Conservation (phyloP, 2,113 vertebrate species). For the Lota lota region DNA sequence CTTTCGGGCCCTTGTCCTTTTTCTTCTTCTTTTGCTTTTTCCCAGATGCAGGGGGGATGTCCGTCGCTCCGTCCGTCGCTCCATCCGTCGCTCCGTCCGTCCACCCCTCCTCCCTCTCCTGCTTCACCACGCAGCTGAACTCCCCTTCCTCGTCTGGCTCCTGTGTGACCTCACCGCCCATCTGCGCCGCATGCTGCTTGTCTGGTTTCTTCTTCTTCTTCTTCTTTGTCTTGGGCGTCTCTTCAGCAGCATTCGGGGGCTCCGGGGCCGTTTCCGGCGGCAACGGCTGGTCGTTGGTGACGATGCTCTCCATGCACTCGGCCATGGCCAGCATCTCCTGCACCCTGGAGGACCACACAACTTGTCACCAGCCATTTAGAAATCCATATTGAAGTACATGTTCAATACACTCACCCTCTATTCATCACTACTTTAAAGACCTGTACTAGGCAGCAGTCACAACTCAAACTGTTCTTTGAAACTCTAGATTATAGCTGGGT, state of each 20-base stretch:
- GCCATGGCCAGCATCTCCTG: conserved; percentile 58
- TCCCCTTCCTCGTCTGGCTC: too few relatives aligned
- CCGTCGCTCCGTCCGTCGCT: not conserved
- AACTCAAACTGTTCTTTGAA: too few relatives aligned
- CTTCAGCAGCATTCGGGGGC: conserved; percentile 15
- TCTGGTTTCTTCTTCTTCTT: conserved; percentile 26
- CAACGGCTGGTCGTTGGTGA: conserved; percentile 13
- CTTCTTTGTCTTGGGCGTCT: conserved; percentile 68
- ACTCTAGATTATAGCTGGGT: too few relatives aligned
- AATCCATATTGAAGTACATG: too few relatives aligned
- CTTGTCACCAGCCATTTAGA: too few relatives aligned
- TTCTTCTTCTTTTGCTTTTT: conserved; percentile 62
- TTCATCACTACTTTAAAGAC: too few relatives aligned
- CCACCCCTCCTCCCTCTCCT: too few relatives aligned
- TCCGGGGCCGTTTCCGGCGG: conserved; percentile 45
- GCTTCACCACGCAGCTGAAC: too few relatives aligned
- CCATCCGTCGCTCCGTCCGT: too few relatives aligned
- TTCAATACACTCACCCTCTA: too few relatives aligned
- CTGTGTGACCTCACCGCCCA: too few relatives aligned
- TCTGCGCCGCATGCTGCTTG: not conserved
- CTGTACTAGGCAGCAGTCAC: too few relatives aligned
- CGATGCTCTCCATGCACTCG: conserved; percentile 35
- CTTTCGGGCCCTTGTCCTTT: conserved; percentile 63
- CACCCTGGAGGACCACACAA: conserved; percentile 47
- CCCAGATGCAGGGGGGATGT: conserved; percentile 9